Evolutionary conservation across 2,797 vertebrate species (phyloP), one percentile per base, ranked within the genome.

Genomic region (Microctenopoma stevenorrisi): DNA sequence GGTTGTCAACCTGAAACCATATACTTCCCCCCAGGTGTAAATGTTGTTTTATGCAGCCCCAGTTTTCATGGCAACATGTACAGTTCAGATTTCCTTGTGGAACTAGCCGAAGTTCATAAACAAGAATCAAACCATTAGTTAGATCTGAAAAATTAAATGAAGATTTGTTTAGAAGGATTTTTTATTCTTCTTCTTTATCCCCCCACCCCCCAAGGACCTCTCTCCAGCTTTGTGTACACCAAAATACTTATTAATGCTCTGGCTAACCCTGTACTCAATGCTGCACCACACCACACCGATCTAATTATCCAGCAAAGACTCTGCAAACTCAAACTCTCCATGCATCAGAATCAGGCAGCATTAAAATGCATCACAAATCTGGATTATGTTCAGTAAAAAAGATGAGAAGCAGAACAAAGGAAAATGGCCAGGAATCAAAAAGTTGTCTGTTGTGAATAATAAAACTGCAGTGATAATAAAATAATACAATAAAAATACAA

Each of bases 291-390:
- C 76, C 78, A 79, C 83, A 74, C 70, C 85, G 84, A 90, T 89
- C 87, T 88, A 90, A 92, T 91, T 92, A 92, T 76, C 68, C 76
- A 48, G 73, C 71, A 73, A 85, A 67, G 81, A 89, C 66, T 38
- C 22, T 48, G 62, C 79, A 63, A 74, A 69, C 75, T 63, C 59
- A 59, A 64, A 37, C 55, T 68, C 76, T 70, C 61, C 57, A n/a
- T 74, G 64, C 78, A 89, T 91, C 76, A 87, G 75, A 82, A 89
- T 78, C 72, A 85, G 74, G 74, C 52, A 7, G 77, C 82, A 86
- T 90, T 88, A 87, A 91, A 89, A 92, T 90, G 82, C 73, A 91
- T 87, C 82, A 86, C 75, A 88, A 90, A 86, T 89, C 84, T 82
- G 78, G 76, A 88, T 83, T 84, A 76, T 72, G 74, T 83, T 86